These are phyloP conservation scores for Ctenicera cuprea DNA, from an alignment of 2,888 invertebrate species.

Conservation along the genomic window DNA sequence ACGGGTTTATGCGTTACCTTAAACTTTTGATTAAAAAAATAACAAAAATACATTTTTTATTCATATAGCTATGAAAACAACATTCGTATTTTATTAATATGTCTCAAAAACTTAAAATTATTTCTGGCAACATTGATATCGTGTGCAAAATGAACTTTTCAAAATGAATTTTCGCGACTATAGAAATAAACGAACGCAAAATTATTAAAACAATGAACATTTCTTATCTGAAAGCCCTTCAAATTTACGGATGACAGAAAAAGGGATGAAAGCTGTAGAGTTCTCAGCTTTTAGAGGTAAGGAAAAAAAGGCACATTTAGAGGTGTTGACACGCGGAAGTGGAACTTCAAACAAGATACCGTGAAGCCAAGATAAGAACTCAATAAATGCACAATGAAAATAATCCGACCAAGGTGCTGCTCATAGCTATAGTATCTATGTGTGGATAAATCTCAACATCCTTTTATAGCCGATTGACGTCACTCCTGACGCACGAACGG, in stretches of 20 bases:
- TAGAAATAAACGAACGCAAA: neutral
- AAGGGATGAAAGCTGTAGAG: neutral
- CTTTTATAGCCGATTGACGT: constrained; percentile 62
- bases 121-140: neutral
- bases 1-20: no score
- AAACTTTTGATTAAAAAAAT: no score
- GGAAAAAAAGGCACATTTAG: constrained; percentile 6
- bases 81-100: neutral
- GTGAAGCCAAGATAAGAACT: constrained; percentile 19
- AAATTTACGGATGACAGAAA: neutral
- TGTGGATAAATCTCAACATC: constrained; percentile 57
- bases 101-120: no score
- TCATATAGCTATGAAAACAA: neutral
- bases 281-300: neutral
- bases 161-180: neutral
- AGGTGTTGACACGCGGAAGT: constrained; percentile 27
- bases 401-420: constrained; percentile 39
- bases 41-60: no score
- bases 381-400: constrained; percentile 47
- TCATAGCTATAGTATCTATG: constrained; percentile 46
- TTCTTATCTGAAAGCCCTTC: neutral
- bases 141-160: no score
- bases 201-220: neutral
- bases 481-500: constrained; percentile 60
- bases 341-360: constrained; percentile 18